These are phyloP conservation scores for Turritopsis rubra DNA, from an alignment of 30 jellyfish, hydroid and myxozoan genomes.

Conservation along the genomic window DNA sequence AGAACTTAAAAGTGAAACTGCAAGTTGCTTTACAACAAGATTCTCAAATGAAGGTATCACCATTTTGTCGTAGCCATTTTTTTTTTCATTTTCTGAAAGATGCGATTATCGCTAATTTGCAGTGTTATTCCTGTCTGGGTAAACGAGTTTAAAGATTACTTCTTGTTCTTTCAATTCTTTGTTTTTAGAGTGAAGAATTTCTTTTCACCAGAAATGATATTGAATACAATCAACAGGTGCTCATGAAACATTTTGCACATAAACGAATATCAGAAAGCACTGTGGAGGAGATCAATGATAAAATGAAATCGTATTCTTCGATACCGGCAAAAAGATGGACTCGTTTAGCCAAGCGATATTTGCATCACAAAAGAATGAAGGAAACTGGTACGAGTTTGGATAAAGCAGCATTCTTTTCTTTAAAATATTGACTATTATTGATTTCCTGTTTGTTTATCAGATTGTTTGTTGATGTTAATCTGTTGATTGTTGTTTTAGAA, in stretches of 20 bases:
- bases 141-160: too few species aligned
- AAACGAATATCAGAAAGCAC: conserved; percentile 43
- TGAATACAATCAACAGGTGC: conserved; percentile 57
- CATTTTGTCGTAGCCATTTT: too few species aligned
- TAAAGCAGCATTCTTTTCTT: not conserved
- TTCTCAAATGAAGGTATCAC: not conserved
- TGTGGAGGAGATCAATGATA: conserved; percentile 25
- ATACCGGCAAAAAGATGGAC: conserved; percentile 52
- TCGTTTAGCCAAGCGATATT: conserved; percentile 47
- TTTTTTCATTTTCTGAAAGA: too few species aligned
- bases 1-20: not conserved
- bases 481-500: conserved; percentile 26
- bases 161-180: not conserved
- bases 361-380: conserved; percentile 50
- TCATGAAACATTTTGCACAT: conserved; percentile 51
- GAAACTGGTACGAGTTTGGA: conserved; percentile 45
- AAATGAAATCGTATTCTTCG: conserved; percentile 58
- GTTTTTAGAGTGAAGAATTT: conserved; percentile 36
- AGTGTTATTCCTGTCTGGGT: too few species aligned
- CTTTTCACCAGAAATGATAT: conserved; percentile 78
- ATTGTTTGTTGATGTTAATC: not conserved
- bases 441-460: too few species aligned
- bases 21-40: not conserved
- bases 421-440: not conserved
- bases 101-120: too few species aligned